phyloP scores from a whole-genome alignment of 2,888 invertebrate species.

The Heteropelma amictum region DNA sequence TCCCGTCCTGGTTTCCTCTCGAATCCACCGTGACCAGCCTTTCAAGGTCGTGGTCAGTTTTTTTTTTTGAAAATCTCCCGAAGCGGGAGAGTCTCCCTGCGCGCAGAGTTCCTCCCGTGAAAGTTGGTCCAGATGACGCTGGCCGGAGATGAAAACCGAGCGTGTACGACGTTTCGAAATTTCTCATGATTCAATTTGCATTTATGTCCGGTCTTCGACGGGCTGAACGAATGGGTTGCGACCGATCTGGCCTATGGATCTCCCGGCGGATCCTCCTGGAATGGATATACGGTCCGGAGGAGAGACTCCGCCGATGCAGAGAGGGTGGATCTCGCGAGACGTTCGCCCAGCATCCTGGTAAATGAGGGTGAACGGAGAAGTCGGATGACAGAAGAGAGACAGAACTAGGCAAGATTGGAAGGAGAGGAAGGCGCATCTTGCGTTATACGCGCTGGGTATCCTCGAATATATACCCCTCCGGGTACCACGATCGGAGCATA shows the following conservation, averaged over 20 bases:
- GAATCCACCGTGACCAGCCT: constrained; percentile 34
- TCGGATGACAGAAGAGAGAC: constrained; percentile 58
- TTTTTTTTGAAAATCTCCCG: too few species aligned
- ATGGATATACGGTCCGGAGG: too few species aligned
- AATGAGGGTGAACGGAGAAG: constrained; percentile 32
- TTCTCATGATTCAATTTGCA: too few species aligned
- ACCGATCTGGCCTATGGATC: neutral
- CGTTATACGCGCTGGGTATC: constrained; percentile 16
- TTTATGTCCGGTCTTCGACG: too few species aligned
- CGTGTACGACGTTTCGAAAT: too few species aligned
- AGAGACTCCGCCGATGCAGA: neutral
- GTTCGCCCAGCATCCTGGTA: constrained; percentile 10
- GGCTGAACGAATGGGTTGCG: too few species aligned
- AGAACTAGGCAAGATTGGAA: constrained; percentile 45
- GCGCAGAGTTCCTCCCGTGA: too few species aligned
- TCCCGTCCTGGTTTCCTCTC: neutral
- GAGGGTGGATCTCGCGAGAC: constrained; percentile 62
- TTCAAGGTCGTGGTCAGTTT: constrained; percentile 9
- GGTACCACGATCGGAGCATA: constrained; percentile 23
- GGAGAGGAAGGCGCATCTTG: constrained; percentile 21
- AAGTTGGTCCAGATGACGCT: too few species aligned
- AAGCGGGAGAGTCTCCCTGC: too few species aligned
- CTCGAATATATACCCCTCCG: neutral
- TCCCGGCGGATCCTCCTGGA: too few species aligned
- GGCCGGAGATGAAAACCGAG: too few species aligned